Conservation (phyloP, 2,888 invertebrate species). For the Nomada ruficornis region DNA sequence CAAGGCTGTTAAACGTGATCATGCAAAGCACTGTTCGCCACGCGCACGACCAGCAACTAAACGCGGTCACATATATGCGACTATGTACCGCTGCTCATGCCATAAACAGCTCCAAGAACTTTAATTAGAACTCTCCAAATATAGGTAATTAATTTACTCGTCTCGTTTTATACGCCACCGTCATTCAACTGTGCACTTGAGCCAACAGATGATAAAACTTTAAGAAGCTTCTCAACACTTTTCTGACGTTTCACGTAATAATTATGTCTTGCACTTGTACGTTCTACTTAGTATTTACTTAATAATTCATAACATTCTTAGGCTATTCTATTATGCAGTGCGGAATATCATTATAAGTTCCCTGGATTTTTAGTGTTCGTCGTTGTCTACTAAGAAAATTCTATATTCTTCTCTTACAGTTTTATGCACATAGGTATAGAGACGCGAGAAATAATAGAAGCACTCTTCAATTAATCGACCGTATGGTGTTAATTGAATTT, state of each 20-base stretch:
- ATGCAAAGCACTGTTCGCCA: constrained; percentile 32
- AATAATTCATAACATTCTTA: no score
- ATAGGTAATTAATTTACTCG: constrained; percentile 73
- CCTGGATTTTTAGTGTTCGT: no score
- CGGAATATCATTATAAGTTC: no score
- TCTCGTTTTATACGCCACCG: constrained; percentile 27
- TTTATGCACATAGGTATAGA: no score
- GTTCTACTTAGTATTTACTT: no score
- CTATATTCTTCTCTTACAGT: no score
- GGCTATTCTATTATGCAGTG: no score
- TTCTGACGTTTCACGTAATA: background rate
- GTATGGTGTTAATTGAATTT: no score
- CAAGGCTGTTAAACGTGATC: constrained; percentile 33
- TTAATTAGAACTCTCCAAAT: constrained; percentile 75
- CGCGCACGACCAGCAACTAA: constrained; percentile 43
- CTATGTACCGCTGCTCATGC: constrained; percentile 47
- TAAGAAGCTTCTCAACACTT: background rate
- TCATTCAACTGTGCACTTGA: background rate
- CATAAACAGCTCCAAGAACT: constrained; percentile 73
- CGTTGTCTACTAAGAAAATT: no score
- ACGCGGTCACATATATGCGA: constrained; percentile 48
- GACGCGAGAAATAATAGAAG: no score
- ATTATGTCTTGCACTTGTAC: no score
- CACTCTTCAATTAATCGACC: no score
- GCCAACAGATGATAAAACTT: background rate